These are phyloP conservation scores for Ophion slaviceki DNA, from an alignment of 2,888 invertebrate genomes.

Conservation along the genomic window DNA sequence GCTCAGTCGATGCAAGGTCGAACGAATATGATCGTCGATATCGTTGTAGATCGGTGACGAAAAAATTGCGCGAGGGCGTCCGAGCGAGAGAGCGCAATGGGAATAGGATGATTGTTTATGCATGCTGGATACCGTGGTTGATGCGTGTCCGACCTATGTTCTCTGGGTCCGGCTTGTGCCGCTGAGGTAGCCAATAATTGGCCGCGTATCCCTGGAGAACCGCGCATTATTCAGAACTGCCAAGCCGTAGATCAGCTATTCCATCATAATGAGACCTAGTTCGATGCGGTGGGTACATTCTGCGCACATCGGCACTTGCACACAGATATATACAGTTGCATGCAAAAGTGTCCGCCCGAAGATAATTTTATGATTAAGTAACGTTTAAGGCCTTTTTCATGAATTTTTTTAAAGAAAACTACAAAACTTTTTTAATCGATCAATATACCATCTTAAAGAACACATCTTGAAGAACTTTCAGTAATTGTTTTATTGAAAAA, in stretches of 20 bases:
- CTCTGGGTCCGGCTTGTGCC: slow-evolving; percentile 32
- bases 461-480: too few species aligned
- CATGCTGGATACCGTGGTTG: slow-evolving; percentile 35
- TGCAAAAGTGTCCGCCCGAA: too few species aligned
- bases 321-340: background rate
- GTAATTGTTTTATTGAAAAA: too few species aligned
- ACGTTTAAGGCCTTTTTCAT: too few species aligned
- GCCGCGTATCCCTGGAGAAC: slow-evolving; percentile 57
- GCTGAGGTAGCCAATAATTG: slow-evolving; percentile 64
- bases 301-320: background rate
- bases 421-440: too few species aligned
- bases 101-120: slow-evolving; percentile 39
- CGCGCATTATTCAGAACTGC: slow-evolving; percentile 64
- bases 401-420: too few species aligned
- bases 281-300: slow-evolving; percentile 19
- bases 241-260: slow-evolving; percentile 50
- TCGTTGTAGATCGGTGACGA: background rate
- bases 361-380: too few species aligned
- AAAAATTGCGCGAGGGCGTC: slow-evolving; percentile 17
- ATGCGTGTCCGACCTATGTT: slow-evolving; percentile 28
- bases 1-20: background rate
- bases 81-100: slow-evolving; percentile 8
- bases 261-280: slow-evolving; percentile 63
- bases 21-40: background rate
- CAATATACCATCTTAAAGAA: too few species aligned